Conservation (phyloP, 2,797 vertebrate species). For the Poecile montanus region DNA sequence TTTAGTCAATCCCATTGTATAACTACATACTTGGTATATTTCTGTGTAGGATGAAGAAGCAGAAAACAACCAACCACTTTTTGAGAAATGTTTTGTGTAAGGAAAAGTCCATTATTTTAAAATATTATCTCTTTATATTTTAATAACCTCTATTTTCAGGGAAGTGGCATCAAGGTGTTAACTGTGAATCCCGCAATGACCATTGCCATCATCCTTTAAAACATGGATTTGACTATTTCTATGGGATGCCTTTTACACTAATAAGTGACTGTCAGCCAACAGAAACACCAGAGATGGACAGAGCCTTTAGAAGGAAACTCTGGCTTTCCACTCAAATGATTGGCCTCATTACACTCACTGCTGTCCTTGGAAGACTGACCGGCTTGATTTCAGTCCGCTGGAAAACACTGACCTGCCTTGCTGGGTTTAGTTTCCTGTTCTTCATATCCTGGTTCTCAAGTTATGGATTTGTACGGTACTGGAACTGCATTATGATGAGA, state of each 20-base stretch:
- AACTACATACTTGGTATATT: background rate
- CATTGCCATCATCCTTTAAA: conserved; percentile 91
- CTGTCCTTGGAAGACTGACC: conserved; percentile 57
- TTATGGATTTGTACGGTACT: conserved; percentile 76
- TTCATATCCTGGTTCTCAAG: conserved; percentile 67
- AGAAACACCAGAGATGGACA: conserved; percentile 74
- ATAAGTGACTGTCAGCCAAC: conserved; percentile 81
- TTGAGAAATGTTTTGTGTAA: background rate
- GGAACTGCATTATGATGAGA: conserved; percentile 93
- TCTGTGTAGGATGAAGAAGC: background rate
- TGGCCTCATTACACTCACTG: conserved; percentile 69
- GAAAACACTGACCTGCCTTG: conserved; percentile 43
- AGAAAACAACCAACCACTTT: background rate
- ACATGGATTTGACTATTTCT: conserved; percentile 91
- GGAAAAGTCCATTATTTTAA: background rate
- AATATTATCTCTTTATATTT: background rate
- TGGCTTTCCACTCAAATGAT: conserved; percentile 59
- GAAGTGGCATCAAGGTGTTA: conserved; percentile 94
- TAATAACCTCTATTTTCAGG: conserved; percentile 60
- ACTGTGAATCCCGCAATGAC: conserved; percentile 81
- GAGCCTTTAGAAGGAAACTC: conserved; percentile 60
- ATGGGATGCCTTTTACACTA: conserved; percentile 85
- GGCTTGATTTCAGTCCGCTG: conserved; percentile 67
- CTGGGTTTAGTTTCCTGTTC: conserved; percentile 53
- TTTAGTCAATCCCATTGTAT: background rate